Base-by-base conservation (phyloP, 2,888 invertebrate genomes). In the Ceriagrion tenellum region DNA sequence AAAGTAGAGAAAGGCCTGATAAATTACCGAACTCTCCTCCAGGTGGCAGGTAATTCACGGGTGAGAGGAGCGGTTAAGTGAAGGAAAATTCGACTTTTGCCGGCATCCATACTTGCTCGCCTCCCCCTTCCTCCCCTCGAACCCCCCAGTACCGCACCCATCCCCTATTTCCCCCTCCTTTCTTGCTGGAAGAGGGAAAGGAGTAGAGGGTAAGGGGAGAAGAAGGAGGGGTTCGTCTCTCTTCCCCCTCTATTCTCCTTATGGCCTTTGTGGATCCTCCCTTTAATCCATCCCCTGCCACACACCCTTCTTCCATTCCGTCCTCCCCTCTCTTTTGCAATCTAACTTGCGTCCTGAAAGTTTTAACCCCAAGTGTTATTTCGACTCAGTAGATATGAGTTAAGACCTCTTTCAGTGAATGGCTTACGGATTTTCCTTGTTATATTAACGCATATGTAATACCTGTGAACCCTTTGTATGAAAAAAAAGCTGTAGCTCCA, bases 21-120 rank as follows among this genome's bases (percentile, higher is more conserved):
- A 95, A 95, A 95, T 95, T 95, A 89, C 95, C 90, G 69, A 95
- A 95, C 95, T 95, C 95, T 56, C 47, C 95, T n/a, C 89, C 95
- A 89, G 95, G 95, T 95, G 95, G 95, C 95, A 95, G 95, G 95
- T 69, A 95, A 95, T 95, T 95, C 95, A 90, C 89, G 88, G 95
- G 35, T 95, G 90, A 95, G 88, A 55, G 59, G 63, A 89, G 90
- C 63, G 69, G 88, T 55, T 69, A 89, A 88, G 63, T 88, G 89
- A 95, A 59, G 63, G 93, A 93, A 93, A 93, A 93, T 93, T 93
- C 93, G 93, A 93, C 93, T 93, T 93, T 93, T 93, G 40, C 69
- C 47, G 26, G 74, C 69, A 69, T 93, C 93, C 69, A 93, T 93
- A 93, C 93, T 93, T 93, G 12, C 93, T 74, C 74, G 59, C 81